These are phyloP conservation scores for Otolemur crassicaudatus DNA, from an alignment of 2,797 vertebrate genomes.

Conservation along the genomic window DNA sequence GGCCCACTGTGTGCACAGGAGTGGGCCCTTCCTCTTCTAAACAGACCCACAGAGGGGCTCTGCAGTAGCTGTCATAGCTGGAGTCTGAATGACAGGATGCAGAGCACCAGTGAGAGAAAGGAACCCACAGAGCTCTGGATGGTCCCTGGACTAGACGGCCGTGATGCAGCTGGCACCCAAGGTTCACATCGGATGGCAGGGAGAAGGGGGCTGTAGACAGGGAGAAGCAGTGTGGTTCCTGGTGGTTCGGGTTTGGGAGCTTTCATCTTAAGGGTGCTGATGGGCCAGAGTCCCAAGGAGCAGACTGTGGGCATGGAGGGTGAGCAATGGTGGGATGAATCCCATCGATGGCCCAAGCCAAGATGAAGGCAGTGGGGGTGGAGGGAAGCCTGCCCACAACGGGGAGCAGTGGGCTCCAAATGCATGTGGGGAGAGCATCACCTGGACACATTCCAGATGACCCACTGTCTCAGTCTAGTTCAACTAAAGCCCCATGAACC, in stretches of 20 bases:
- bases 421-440: accelerated
- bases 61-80: accelerated
- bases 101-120: not conserved
- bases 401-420: accelerated
- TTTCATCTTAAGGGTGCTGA: not conserved
- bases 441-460: accelerated
- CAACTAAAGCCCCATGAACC: not conserved
- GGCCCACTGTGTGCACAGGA: accelerated
- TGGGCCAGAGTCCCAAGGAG: too few relatives aligned
- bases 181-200: accelerated
- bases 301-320: not conserved
- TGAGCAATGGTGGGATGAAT: too few relatives aligned
- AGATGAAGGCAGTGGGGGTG: accelerated
- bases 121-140: not conserved
- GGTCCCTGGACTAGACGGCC: not conserved
- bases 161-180: not conserved
- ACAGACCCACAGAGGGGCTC: not conserved
- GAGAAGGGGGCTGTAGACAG: not conserved
- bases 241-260: not conserved
- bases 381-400: accelerated
- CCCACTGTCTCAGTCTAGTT: not conserved
- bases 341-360: accelerated
- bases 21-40: not conserved
- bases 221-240: not conserved
- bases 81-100: not conserved